Evolutionary conservation across 2,888 invertebrate genomes (phyloP), one percentile per base, ranked within the genome.

Genomic region (Subacronicta megacephala): DNA sequence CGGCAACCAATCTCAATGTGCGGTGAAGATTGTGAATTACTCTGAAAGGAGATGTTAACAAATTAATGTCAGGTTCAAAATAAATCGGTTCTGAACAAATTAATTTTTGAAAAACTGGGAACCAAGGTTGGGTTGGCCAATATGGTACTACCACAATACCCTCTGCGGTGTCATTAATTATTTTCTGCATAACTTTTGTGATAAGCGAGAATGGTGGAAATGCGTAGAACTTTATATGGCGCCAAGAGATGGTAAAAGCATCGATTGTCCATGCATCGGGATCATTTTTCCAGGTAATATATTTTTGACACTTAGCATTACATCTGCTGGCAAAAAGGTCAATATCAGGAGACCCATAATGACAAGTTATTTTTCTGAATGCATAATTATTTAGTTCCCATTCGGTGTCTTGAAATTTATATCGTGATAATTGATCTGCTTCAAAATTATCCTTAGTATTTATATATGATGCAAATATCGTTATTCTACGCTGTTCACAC

Each of bases 131-230:
- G 0, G 61, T 41, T 10, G 57, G 43, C 61, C 65, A 65, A 33
- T 55, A 13, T 38, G 62, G 65, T 15, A 62, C 53, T 4, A 66
- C 55, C 1, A 66, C 54, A n/a, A 65, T 61, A 18, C 57, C 60
- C 1, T 49, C 31, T 12, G 58, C 44, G 12, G 41, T 49, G 1
- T 64, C 60, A 16, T 16, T 23, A 5, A 61, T 37, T 20, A 61
- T 58, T 46, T 71, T 67, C 31, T 58, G 55, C 7, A 71, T 18
- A 3, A 40, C 15, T 51, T 62, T 71, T 36, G 40, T 1, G 3
- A 71, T 54, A 9, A 67, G 4, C 3, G 62, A 13, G 47, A 71
- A 65, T n/a, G 64, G 71, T 36, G 67, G 64, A 40, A 71, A 70
- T 1, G 70, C 66, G 35, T 66, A 66, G 42, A 70, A 70, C 4